A percentile compares a stretch with the other conserved stretches of the same genome.
These are phyloP conservation scores for Myoxocephalus aenaeus DNA, from an alignment of 2,797 vertebrate genomes.

Conservation along the genomic window DNA sequence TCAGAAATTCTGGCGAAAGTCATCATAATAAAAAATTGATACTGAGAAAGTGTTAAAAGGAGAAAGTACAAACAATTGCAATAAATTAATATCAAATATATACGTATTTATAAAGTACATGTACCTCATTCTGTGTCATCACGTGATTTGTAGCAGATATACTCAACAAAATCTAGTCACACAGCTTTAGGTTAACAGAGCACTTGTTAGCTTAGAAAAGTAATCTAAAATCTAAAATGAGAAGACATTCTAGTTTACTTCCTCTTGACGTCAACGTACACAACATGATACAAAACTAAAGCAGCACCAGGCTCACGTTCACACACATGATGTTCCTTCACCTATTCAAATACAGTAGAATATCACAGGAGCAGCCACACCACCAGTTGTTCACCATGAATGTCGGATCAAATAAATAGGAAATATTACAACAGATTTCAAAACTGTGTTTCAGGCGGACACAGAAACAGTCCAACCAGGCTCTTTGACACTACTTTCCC, in stretches of 20 bases:
- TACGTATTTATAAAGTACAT: conserved; percentile 24
- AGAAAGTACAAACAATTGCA: conserved; percentile 69
- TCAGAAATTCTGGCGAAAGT: conserved; percentile 32
- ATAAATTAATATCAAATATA: conserved; percentile 74
- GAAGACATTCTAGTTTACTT: conserved; percentile 18
- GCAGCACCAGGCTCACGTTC: conserved; percentile 20
- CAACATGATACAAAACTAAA: conserved; percentile 24
- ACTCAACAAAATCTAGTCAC: conserved; percentile 39
- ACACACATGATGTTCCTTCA: conserved; percentile 21
- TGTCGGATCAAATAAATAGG: conserved; percentile 56
- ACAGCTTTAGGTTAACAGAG: conserved; percentile 46
- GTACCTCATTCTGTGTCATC: conserved; percentile 36
- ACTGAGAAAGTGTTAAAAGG: conserved; percentile 39
- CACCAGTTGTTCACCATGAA: neutral
- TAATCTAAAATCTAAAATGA: conserved; percentile 21
- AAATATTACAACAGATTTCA: conserved; percentile 17
- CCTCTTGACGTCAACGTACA: conserved; percentile 20
- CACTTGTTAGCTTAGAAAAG: conserved; percentile 54
- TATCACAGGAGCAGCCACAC: conserved; percentile 18
- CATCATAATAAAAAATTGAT: conserved; percentile 32
- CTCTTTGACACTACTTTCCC: neutral
- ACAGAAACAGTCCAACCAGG: neutral
- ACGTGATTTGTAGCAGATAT: conserved; percentile 52
- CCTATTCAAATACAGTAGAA: conserved; percentile 21
- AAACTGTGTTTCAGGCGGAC: conserved; percentile 12